These are phyloP conservation scores for Elgaria multicarinata DNA, from an alignment of 2,113 vertebrate genomes.

Conservation along the genomic window DNA sequence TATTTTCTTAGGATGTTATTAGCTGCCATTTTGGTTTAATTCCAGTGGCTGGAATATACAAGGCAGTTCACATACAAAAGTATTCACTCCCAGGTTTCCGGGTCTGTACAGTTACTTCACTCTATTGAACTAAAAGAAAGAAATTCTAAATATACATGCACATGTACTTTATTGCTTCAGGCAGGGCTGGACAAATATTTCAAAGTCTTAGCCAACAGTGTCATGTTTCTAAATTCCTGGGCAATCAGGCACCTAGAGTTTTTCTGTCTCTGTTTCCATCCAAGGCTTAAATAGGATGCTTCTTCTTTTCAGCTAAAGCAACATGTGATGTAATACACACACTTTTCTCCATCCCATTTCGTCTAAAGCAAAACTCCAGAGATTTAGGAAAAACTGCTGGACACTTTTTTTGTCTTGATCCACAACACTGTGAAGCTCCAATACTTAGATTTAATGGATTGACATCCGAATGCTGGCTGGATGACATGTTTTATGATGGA, in stretches of 20 bases:
- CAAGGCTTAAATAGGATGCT: conserved; percentile 32
- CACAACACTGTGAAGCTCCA: neutral
- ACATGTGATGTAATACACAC: neutral
- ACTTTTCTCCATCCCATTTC: neutral
- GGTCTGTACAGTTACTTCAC: neutral
- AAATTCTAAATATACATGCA: conserved; percentile 9
- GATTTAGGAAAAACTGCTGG: neutral
- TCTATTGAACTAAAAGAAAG: conserved; percentile 5
- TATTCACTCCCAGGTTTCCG: neutral
- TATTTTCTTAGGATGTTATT: conserved; percentile 41
- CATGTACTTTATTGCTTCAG: neutral
- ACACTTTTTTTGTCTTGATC: neutral
- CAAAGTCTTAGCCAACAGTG: neutral
- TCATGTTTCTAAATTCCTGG: neutral
- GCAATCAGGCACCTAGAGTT: neutral
- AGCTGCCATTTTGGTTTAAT: conserved; percentile 49
- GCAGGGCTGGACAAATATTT: neutral
- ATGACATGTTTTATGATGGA: neutral
- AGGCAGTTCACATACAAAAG: conserved; percentile 8
- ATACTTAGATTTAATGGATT: neutral
- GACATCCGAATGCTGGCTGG: neutral
- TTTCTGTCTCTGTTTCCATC: neutral
- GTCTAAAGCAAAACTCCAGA: neutral
- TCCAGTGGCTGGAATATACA: neutral
- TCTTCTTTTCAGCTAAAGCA: conserved; percentile 51